Percentiles rank a stretch among this genome's conserved stretches.
phyloP scores from a whole-genome alignment of 2,113 vertebrate species.

The Otocyon megalotis region DNA sequence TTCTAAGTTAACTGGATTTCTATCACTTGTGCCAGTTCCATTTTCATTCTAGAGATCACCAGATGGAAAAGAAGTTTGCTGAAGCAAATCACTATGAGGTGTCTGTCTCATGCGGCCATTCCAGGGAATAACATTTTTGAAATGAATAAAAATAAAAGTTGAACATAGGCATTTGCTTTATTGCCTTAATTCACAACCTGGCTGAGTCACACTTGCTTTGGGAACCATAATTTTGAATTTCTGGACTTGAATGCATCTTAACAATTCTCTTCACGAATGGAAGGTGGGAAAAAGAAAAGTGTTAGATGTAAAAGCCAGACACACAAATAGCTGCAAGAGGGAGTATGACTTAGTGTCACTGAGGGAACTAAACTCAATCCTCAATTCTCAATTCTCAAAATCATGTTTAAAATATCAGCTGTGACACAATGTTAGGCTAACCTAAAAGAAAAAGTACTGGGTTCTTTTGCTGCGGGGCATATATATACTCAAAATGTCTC shows the following conservation, averaged over 20 bases:
- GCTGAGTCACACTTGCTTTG: slow-evolving; percentile 74
- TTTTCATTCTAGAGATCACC: slow-evolving; percentile 70
- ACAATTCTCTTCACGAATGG: slow-evolving; percentile 65
- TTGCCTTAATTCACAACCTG: slow-evolving; percentile 78
- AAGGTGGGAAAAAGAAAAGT: slow-evolving; percentile 70
- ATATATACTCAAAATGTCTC: background rate
- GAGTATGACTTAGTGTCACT: slow-evolving; percentile 54
- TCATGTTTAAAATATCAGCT: slow-evolving; percentile 65
- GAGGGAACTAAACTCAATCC: slow-evolving; percentile 36
- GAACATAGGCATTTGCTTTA: slow-evolving; percentile 72
- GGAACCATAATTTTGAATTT: slow-evolving; percentile 77
- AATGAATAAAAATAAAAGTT: slow-evolving; percentile 75
- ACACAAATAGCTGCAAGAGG: slow-evolving; percentile 64
- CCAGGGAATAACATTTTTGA: slow-evolving; percentile 61
- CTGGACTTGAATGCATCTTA: slow-evolving; percentile 69
- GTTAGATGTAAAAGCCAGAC: slow-evolving; percentile 60
- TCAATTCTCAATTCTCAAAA: slow-evolving; percentile 55
- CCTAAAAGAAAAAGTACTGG: background rate
- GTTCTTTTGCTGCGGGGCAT: background rate
- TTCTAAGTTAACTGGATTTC: slow-evolving; percentile 55
- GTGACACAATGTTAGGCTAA: slow-evolving; percentile 1
- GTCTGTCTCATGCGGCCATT: slow-evolving; percentile 66
- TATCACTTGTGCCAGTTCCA: slow-evolving; percentile 41
- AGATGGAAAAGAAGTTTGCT: slow-evolving; percentile 70
- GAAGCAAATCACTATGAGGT: slow-evolving; percentile 64